Evolutionary conservation across 2,113 vertebrate species (phyloP).

Genomic region (Spilogale gracilis): DNA sequence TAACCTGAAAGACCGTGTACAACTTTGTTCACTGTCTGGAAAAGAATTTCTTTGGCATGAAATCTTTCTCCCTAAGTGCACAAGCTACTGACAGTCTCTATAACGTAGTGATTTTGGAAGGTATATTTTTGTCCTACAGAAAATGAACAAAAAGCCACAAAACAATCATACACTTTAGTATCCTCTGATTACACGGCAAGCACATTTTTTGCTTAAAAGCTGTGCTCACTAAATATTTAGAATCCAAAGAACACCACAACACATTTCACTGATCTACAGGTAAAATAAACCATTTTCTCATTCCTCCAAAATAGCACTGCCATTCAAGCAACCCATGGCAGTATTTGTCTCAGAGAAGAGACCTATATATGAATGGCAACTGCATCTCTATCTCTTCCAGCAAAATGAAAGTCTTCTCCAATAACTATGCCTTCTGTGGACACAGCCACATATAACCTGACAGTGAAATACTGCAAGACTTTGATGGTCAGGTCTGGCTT

Average conservation of each 20-base stretch:
- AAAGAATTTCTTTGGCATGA: slow-evolving; percentile 76
- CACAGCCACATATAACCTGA: background rate
- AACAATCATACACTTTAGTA: background rate
- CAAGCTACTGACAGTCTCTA: background rate
- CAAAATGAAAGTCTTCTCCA: slow-evolving; percentile 1
- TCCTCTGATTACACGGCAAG: background rate
- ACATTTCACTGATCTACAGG: background rate
- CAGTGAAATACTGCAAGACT: background rate
- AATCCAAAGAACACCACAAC: background rate
- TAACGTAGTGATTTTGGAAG: slow-evolving; percentile 60
- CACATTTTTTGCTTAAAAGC: background rate
- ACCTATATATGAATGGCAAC: background rate
- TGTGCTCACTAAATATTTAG: background rate
- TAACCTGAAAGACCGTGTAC: slow-evolving; percentile 27
- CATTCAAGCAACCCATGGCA: background rate
- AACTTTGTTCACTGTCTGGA: slow-evolving; percentile 80
- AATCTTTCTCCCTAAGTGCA: slow-evolving; percentile 69
- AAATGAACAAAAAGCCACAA: slow-evolving; percentile 33
- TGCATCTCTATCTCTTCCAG: background rate
- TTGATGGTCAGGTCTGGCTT: background rate
- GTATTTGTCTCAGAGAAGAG: background rate
- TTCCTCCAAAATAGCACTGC: background rate
- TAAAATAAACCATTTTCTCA: background rate
- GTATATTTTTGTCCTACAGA: background rate
- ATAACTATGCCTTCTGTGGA: background rate